Evolutionary conservation across 2,113 vertebrate genomes (phyloP), one percentile per base, ranked within the genome.

Genomic region (Pavo muticus): DNA sequence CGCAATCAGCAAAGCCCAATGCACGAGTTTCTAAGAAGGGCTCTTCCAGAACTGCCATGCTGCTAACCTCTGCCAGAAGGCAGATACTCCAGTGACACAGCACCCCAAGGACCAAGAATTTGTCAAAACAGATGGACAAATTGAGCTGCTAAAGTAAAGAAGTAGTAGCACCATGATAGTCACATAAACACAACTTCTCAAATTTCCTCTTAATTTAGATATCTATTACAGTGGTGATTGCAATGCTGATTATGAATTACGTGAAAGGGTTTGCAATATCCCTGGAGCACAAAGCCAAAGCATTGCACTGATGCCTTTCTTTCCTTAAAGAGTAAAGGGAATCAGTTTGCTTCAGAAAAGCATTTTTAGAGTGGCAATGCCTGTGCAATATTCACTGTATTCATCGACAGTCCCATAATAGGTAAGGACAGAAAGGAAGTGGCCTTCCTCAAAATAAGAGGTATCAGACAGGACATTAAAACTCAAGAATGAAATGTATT

Each of bases 11-110:
- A 56, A 44, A 92, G 54, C 13, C 47, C 25, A 80, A 70, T 21
- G 39, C 37, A 47, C 48, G 45, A 23, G 50, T 75, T 88, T 89
- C 83, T 64, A 52, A 84, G 69, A 18, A 82, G 64, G 63, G 37
- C 9, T 40, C 45, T 44, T 40, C 48, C 64, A 69, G 54, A 14
- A 61, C 39, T 44, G 50, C 39, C 48, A 89, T 16, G 1, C 81
- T 84, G 95, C 45, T 61, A 81, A 86, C 91, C 90, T 96, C 92
- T 94, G 83, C 87, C 87, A 93, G 72, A 80, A 95, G 78, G 87
- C 91, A 88, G 88, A 90, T 44, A 84, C 90, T 96, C 80, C 87
- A 87, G 68, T 23, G 52, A 80, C 80, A 91, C 8, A 95, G 85
- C 68, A 91, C 64, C 68, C 64, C 61, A 91, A 94, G 85, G 90